Percentiles rank a stretch among this genome's conserved stretches.
Evolutionary conservation across 2,888 invertebrate species (phyloP).

Genomic region (Hyposoter dolosus): DNA sequence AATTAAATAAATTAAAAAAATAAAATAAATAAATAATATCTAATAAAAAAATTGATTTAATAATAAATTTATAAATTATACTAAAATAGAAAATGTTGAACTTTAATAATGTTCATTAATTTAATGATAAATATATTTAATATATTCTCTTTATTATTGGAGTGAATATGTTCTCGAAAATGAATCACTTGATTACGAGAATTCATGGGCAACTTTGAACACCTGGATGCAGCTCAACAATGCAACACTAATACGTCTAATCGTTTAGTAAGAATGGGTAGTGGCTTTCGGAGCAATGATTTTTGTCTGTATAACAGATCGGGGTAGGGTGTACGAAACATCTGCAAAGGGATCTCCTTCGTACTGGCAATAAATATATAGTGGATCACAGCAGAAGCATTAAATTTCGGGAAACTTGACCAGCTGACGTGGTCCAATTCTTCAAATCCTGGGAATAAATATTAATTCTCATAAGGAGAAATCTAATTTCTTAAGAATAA

Average conservation of each 20-base stretch:
- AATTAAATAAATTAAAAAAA: too few relatives aligned
- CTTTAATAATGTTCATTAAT: too few relatives aligned
- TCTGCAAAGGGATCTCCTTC: slow-evolving; percentile 41
- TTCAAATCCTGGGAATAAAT: not conserved
- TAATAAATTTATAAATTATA: too few relatives aligned
- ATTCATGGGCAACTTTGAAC: slow-evolving; percentile 13
- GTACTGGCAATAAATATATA: slow-evolving; percentile 13
- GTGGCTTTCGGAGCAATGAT: slow-evolving; percentile 38
- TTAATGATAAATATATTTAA: too few relatives aligned
- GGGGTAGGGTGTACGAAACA: slow-evolving; percentile 21
- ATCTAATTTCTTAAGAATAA: not conserved
- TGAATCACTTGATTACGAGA: slow-evolving; percentile 54
- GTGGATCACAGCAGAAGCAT: slow-evolving; percentile 2
- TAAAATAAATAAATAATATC: too few relatives aligned
- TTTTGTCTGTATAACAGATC: slow-evolving; percentile 12
- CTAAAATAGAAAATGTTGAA: too few relatives aligned
- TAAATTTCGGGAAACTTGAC: slow-evolving; percentile 29
- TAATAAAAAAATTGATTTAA: too few relatives aligned
- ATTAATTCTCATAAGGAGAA: not conserved
- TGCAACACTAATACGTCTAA: slow-evolving; percentile 27
- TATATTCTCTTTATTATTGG: not conserved
- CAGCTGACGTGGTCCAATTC: slow-evolving; percentile 7
- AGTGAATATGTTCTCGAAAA: not conserved
- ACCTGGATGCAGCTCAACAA: slow-evolving; percentile 56
- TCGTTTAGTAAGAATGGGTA: slow-evolving; percentile 35